A percentile compares a stretch with the other conserved stretches of the same genome.
Evolutionary conservation across 2,888 invertebrate genomes (phyloP).

Genomic region (Mythimna impura): DNA sequence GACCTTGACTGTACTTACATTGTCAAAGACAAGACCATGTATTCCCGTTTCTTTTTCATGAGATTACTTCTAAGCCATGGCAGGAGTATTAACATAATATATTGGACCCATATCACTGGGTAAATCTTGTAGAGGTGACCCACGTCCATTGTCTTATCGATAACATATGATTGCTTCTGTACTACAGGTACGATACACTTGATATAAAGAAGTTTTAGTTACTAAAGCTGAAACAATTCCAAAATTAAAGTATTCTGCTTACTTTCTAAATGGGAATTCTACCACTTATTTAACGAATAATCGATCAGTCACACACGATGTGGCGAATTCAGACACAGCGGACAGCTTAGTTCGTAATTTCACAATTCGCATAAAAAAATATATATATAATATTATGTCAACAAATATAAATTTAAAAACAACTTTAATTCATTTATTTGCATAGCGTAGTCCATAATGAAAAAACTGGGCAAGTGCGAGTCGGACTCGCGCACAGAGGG

Average conservation of each 20-base stretch:
- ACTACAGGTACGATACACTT: background rate
- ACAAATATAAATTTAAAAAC: no score
- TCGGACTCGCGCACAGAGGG: no score
- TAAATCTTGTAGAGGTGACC: slow-evolving; percentile 12
- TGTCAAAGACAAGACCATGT: background rate
- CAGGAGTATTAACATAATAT: slow-evolving; percentile 28
- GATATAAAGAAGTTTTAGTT: background rate
- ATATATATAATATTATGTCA: no score
- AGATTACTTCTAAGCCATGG: slow-evolving; percentile 10
- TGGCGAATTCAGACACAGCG: no score
- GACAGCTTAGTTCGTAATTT: background rate
- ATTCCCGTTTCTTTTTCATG: slow-evolving; percentile 2
- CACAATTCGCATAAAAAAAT: no score
- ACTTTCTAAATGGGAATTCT: background rate
- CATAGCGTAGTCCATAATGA: no score
- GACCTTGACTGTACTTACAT: background rate
- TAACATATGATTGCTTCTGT: slow-evolving; percentile 16
- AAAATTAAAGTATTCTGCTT: background rate
- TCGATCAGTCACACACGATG: slow-evolving; percentile 16
- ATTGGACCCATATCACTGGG: slow-evolving; percentile 19
- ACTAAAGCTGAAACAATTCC: background rate
- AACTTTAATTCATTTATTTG: no score
- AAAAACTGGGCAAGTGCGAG: no score
- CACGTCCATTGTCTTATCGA: slow-evolving; percentile 8
- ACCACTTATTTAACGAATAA: slow-evolving; percentile 9